phyloP scores from a whole-genome alignment of 1,140 invertebrate species.

The Venturia canescens region DNA sequence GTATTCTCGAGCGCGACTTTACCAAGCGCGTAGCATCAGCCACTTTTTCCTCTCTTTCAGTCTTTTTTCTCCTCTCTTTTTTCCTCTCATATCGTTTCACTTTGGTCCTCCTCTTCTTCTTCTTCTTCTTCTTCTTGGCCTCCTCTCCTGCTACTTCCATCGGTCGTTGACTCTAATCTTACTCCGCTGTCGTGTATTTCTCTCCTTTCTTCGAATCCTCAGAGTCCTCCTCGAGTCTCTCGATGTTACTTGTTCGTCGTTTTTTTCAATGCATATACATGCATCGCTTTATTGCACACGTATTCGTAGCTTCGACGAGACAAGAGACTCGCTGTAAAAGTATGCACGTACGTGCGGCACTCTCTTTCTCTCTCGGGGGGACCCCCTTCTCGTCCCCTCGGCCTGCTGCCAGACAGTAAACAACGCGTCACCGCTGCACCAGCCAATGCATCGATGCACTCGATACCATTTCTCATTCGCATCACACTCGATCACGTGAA shows the following conservation, averaged over 20 bases:
- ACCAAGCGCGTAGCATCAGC: slow-evolving; percentile 19
- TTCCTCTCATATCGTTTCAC: slow-evolving; percentile 9
- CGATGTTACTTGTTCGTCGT: slow-evolving; percentile 28
- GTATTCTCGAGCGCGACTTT: slow-evolving; percentile 25
- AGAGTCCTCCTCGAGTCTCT: slow-evolving; percentile 45
- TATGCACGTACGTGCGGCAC: slow-evolving; percentile 34
- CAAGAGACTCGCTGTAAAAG: slow-evolving; percentile 21
- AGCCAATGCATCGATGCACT: slow-evolving; percentile 8
- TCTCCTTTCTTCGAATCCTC: slow-evolving; percentile 72
- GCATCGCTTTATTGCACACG: background rate
- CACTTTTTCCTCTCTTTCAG: no score
- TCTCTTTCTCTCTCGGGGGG: no score
- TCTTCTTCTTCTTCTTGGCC: slow-evolving; percentile 11
- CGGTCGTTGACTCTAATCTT: slow-evolving; percentile 70
- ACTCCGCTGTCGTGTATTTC: slow-evolving; percentile 52
- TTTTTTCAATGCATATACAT: slow-evolving; percentile 35
- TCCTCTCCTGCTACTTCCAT: slow-evolving; percentile 50
- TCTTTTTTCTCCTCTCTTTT: background rate
- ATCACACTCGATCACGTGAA: slow-evolving; percentile 12
- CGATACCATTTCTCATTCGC: slow-evolving; percentile 20
- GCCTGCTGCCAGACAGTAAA: slow-evolving; percentile 53
- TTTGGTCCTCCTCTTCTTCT: slow-evolving; percentile 19
- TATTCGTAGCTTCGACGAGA: slow-evolving; percentile 47
- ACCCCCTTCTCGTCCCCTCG: slow-evolving; percentile 54
- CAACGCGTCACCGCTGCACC: slow-evolving; percentile 39